These are phyloP conservation scores for Anastrepha ludens DNA, from an alignment of 1,140 invertebrate species.

Conservation along the genomic window DNA sequence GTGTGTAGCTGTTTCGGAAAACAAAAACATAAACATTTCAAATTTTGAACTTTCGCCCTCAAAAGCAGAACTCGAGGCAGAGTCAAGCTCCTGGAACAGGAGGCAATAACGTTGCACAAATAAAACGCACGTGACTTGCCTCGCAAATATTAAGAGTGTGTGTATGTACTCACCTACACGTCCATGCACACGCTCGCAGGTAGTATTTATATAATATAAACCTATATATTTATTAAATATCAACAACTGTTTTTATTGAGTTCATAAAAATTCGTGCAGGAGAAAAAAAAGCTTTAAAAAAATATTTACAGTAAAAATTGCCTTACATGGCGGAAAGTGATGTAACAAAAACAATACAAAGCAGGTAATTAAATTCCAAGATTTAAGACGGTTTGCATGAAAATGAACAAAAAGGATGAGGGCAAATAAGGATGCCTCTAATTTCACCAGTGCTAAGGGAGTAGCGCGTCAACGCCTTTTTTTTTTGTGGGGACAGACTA, in stretches of 20 bases:
- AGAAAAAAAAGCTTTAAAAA: not conserved
- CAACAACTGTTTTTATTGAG: not conserved
- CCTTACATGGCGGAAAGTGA: not conserved
- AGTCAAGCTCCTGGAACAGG: not conserved
- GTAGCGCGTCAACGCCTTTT: no score
- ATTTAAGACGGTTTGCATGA: not conserved
- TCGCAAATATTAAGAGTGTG: not conserved
- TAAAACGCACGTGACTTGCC: slow-evolving; percentile 21
- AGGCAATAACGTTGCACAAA: not conserved
- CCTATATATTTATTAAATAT: not conserved
- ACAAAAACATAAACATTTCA: not conserved
- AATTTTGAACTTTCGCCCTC: slow-evolving; percentile 6
- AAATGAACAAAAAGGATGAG: not conserved
- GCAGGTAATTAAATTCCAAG: not conserved
- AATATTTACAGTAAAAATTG: not conserved
- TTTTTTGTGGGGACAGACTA: no score
- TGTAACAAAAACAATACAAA: not conserved
- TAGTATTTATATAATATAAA: not conserved
- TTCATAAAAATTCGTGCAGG: not conserved
- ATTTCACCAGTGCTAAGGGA: no score
- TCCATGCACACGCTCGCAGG: not conserved
- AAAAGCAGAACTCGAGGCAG: not conserved
- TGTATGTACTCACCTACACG: not conserved
- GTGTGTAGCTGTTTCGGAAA: not conserved
- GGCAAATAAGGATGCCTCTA: no score